A percentile compares a stretch with the other conserved stretches of the same genome.
Evolutionary conservation across 35 echinoderm and acorn worm genomes (phyloP).

Genomic region (Amphiura filiformis): DNA sequence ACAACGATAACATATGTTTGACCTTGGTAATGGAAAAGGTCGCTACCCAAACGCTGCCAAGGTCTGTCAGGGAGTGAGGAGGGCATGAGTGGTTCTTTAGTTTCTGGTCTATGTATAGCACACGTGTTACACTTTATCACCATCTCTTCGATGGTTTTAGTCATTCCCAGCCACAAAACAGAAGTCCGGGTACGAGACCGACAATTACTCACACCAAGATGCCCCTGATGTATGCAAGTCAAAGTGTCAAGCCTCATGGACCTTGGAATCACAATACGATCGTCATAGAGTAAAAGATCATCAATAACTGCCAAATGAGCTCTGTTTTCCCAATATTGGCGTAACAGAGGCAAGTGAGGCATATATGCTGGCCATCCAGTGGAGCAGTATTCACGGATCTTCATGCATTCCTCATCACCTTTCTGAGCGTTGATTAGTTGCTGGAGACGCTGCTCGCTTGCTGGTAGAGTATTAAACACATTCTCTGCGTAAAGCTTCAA

Average conservation of each 20-base stretch:
- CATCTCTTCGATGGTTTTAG: constrained; percentile 42
- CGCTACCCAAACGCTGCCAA: constrained; percentile 45
- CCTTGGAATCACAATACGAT: constrained; percentile 57
- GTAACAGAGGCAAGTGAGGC: constrained; percentile 31
- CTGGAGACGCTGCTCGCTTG: constrained; percentile 19
- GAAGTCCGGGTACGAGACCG: constrained; percentile 2
- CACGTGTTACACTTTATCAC: constrained; percentile 38
- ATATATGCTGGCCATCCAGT: constrained; percentile 57
- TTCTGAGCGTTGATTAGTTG: background rate
- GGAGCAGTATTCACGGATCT: constrained; percentile 47
- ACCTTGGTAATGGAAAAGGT: constrained; percentile 34
- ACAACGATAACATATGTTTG: constrained; percentile 23
- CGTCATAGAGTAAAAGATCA: constrained; percentile 46
- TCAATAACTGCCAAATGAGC: constrained; percentile 47
- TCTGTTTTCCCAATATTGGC: constrained; percentile 25
- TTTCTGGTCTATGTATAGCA: constrained; percentile 15
- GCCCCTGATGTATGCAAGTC: constrained; percentile 37
- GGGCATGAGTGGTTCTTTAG: constrained; percentile 44
- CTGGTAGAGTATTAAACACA: background rate
- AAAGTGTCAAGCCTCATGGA: constrained; percentile 39
- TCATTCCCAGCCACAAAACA: constrained; percentile 48
- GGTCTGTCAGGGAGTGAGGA: constrained; percentile 45
- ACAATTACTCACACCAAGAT: constrained; percentile 32
- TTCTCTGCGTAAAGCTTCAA: constrained; percentile 43
- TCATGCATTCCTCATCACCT: constrained; percentile 29